Base-by-base conservation (phyloP, 2,888 invertebrate genomes). In the Drosophila mettleri region DNA sequence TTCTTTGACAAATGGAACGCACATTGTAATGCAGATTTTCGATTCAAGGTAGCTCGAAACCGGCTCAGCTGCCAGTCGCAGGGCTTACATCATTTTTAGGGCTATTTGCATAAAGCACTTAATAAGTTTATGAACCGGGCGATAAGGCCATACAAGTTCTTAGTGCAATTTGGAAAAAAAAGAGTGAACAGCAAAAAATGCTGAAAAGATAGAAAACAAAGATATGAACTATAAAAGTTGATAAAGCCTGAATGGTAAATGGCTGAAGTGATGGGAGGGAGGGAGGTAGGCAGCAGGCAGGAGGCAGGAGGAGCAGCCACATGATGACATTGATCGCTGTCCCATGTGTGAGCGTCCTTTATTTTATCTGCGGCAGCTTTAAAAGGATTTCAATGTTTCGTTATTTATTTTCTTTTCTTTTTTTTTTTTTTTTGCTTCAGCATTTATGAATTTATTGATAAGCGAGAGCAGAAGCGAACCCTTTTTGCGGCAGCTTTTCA, bases 381-480 rank as follows among this genome's bases (percentile, higher is more conserved):
- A 85, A 85, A 85, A 85, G 84, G 84, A 88, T 85, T 85, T 85
- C 88, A 85, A 60, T 85, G 84, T 85, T 31, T n/a, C n/a, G n/a
- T n/a, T n/a, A n/a, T n/a, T n/a, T n/a, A n/a, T n/a, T n/a, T n/a
- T n/a, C n/a, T n/a, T n/a, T n/a, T n/a, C n/a, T n/a, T n/a, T n/a
- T n/a, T n/a, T n/a, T n/a, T n/a, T n/a, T n/a, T n/a, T 49, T 49
- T 33, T 34, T 33, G 10, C 14, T 33, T 49, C 34, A 7, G 31
- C 80, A 78, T 86, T 88, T 88, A 84, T 84, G 88, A 88, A 85
- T 83, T 88, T 88, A 88, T 86, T 86, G 84, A 85, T 85, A 85
- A 85, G 86, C 65, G 71, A 48, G 46, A 36, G 60, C 22, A 34
- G 29, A 33, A 22, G 60, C 61, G 49, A 61, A 63, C 51, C 66